Evolutionary conservation across 30 jellyfish, hydroid and myxozoan species (phyloP).

Genomic region (Catostylus mosaicus): DNA sequence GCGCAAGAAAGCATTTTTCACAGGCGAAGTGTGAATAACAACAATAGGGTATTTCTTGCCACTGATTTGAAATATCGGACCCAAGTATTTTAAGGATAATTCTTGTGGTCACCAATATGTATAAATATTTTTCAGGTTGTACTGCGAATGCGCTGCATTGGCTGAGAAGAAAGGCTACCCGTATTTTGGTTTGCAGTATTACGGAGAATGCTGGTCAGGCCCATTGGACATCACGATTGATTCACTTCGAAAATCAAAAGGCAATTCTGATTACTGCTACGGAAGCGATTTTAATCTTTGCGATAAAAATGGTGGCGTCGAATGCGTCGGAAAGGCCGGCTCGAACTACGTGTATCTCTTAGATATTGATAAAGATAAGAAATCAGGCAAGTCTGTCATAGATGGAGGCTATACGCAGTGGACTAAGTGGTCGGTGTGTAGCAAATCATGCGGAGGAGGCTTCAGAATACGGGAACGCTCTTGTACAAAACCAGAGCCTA

Average conservation of each 20-base stretch:
- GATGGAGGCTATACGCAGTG: neutral
- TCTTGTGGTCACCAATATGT: neutral
- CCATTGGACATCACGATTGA: slow-evolving; percentile 53
- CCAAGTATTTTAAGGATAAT: neutral
- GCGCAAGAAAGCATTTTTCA: neutral
- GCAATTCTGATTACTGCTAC: slow-evolving; percentile 72
- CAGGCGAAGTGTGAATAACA: neutral
- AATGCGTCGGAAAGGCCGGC: slow-evolving; percentile 87
- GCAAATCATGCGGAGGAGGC: neutral
- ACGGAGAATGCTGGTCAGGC: slow-evolving; percentile 99
- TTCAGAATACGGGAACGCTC: slow-evolving; percentile 6
- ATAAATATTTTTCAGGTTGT: slow-evolving; percentile 51
- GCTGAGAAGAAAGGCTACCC: slow-evolving; percentile 62
- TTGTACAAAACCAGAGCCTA: neutral
- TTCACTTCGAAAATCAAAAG: slow-evolving; percentile 69
- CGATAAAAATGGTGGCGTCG: slow-evolving; percentile 59
- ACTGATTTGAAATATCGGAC: neutral
- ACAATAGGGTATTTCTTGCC: too few species aligned
- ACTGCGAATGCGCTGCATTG: slow-evolving; percentile 88
- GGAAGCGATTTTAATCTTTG: slow-evolving; percentile 86
- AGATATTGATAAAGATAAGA: slow-evolving; percentile 44
- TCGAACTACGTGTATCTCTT: slow-evolving; percentile 81
- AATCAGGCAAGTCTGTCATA: too few species aligned
- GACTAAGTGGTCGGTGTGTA: neutral
- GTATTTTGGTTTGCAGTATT: slow-evolving; percentile 90